Conservation (phyloP, 2,113 vertebrate species). For the Spheniscus mendiculus region DNA sequence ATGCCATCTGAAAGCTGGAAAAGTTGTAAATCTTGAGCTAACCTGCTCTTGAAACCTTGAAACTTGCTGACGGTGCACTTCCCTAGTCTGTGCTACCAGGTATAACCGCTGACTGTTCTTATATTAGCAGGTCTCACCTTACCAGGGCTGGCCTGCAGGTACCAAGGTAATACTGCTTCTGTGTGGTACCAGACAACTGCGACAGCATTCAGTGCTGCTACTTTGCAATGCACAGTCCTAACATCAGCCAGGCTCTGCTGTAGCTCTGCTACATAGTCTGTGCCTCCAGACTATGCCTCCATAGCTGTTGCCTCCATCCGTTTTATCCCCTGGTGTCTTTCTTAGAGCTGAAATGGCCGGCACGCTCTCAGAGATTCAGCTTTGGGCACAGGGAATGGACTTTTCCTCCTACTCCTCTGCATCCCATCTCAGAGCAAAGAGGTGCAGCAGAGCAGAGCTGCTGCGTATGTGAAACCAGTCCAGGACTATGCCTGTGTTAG, state of each 20-base stretch:
- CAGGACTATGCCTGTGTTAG: background rate
- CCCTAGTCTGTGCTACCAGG: background rate
- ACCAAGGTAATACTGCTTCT: background rate
- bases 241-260: background rate
- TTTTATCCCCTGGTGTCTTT: background rate
- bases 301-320: background rate
- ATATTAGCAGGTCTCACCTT: background rate
- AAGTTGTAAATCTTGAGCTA: conserved; percentile 53
- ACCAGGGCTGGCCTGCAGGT: background rate
- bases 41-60: conserved; percentile 41
- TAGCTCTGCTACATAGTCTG: background rate
- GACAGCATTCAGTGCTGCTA: background rate
- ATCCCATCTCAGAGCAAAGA: background rate
- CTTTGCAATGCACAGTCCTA: background rate
- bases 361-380: background rate
- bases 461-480: background rate
- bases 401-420: background rate
- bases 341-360: background rate
- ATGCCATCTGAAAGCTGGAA: conserved; percentile 37
- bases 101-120: background rate
- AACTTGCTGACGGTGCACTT: conserved; percentile 11
- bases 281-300: too few relatives aligned
- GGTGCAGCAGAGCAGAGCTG: background rate
- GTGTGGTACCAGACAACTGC: background rate
- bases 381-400: background rate